Percentiles rank a stretch among this genome's conserved stretches.
phyloP scores from a whole-genome alignment of 2,888 invertebrate genomes.

The Catocala nupta region DNA sequence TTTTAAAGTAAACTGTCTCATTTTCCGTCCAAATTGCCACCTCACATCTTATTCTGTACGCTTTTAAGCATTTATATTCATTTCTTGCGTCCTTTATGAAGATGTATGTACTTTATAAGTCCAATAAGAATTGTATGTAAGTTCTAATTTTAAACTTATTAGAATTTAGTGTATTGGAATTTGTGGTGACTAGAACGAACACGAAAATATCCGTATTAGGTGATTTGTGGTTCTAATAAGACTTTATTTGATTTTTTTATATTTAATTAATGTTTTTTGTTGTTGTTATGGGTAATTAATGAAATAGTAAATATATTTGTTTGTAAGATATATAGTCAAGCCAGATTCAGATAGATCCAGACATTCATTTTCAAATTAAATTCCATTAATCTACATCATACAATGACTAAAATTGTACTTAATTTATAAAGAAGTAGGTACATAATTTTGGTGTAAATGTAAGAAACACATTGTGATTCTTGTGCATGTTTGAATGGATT shows the following conservation, averaged over 20 bases:
- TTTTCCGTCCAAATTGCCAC: constrained; percentile 79
- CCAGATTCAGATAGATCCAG: too few relatives aligned
- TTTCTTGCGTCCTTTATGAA: constrained; percentile 75
- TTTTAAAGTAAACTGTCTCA: constrained; percentile 78
- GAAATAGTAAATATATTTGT: too few relatives aligned
- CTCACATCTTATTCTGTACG: constrained; percentile 78
- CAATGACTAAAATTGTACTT: too few relatives aligned
- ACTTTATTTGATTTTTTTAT: not conserved
- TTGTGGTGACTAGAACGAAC: not conserved
- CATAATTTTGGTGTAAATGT: too few relatives aligned
- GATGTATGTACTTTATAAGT: constrained; percentile 69
- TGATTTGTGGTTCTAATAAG: not conserved
- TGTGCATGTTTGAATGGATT: too few relatives aligned
- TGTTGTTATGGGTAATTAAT: too few relatives aligned
- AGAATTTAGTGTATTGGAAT: constrained; percentile 48
- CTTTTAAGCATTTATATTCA: constrained; percentile 79
- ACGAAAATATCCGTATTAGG: not conserved
- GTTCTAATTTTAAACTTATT: constrained; percentile 47
- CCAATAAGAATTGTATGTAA: constrained; percentile 70
- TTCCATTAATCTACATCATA: too few relatives aligned
- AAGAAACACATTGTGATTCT: too few relatives aligned
- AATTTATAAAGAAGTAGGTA: too few relatives aligned
- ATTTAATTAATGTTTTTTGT: too few relatives aligned
- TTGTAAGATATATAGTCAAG: too few relatives aligned
- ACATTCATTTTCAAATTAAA: too few relatives aligned